These are phyloP conservation scores for Palythoa caribaeorum DNA, from an alignment of 92 coral and sea anemone genomes.

Conservation along the genomic window DNA sequence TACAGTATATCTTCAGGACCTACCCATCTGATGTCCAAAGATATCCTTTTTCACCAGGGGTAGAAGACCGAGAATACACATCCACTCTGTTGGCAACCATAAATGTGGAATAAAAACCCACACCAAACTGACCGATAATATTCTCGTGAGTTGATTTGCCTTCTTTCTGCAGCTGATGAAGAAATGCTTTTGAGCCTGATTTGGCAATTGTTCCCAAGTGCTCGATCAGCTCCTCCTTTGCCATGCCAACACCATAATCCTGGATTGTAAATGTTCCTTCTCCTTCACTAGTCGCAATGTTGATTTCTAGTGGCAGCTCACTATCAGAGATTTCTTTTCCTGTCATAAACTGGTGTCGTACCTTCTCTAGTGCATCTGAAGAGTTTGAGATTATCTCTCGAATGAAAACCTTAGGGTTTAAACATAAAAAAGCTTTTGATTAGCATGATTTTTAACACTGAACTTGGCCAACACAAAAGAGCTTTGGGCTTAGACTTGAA, in stretches of 20 bases:
- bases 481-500: neutral
- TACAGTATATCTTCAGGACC: constrained; percentile 3
- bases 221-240: constrained; percentile 81
- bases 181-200: constrained; percentile 94
- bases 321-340: constrained; percentile 84
- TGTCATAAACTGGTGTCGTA: constrained; percentile 87
- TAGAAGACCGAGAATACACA: constrained; percentile 86
- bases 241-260: constrained; percentile 97
- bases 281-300: constrained; percentile 87
- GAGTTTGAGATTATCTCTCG: constrained; percentile 96
- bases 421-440: neutral
- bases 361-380: constrained; percentile 96
- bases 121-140: constrained; percentile 99
- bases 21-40: constrained; percentile 99
- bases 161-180: constrained; percentile 81
- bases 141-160: constrained; percentile 73
- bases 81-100: constrained; percentile 97
- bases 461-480: neutral
- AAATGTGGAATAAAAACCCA: constrained; percentile 96
- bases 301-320: constrained; percentile 84
- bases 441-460: neutral
- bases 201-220: constrained; percentile 96
- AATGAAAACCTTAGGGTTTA: constrained; percentile 79
- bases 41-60: constrained; percentile 88
- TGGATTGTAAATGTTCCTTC: constrained; percentile 86